Conservation (phyloP, 2,113 vertebrate species). For the Tympanuchus pallidicinctus region DNA sequence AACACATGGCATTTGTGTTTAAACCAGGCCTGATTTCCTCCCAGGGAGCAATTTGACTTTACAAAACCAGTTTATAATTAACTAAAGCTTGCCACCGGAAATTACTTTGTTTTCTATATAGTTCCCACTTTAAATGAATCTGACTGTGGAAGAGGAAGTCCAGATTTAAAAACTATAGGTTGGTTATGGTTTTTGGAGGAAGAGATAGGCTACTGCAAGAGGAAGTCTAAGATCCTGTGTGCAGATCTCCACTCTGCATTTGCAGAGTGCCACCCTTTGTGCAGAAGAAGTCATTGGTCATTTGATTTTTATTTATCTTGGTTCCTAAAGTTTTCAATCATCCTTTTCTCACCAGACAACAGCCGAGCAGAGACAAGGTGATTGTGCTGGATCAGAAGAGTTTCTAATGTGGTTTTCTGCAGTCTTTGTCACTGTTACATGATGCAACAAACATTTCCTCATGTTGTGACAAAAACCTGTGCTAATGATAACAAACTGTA, state of each 20-base stretch:
- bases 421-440: neutral
- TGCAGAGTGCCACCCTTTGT: neutral
- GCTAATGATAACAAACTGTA: neutral
- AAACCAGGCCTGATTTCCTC: neutral
- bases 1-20: neutral
- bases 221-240: accelerated
- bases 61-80: slow-evolving; percentile 14
- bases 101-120: slow-evolving; percentile 5
- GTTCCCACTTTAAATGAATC: slow-evolving; percentile 3
- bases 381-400: neutral
- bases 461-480: slow-evolving; percentile 25
- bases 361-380: neutral
- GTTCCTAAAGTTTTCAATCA: neutral
- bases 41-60: neutral
- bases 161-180: neutral
- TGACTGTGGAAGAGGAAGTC: neutral
- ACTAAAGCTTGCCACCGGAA: slow-evolving; percentile 39
- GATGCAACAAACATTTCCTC: neutral
- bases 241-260: neutral
- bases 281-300: neutral
- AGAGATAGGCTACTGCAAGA: neutral
- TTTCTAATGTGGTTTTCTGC: neutral
- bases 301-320: neutral
- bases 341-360: neutral
- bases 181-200: neutral